Evolutionary conservation across 2,113 vertebrate species (phyloP), one percentile per base, ranked within the genome.

Genomic region (Stigmatopora nigra): DNA sequence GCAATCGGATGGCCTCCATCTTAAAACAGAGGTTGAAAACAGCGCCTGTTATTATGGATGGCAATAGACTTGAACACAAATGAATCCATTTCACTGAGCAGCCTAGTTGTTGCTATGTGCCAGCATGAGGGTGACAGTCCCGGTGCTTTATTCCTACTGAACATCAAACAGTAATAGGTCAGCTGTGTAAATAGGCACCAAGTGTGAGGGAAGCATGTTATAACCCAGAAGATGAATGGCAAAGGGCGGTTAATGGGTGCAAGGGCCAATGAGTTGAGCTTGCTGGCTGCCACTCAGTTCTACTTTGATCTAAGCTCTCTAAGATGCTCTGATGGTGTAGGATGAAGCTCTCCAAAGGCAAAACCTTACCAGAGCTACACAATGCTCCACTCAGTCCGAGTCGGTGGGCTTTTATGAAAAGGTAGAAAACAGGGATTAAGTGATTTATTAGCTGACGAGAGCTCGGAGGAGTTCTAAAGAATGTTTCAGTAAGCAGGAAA

Each of bases 171-270:
- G 65, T 71, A 75, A 71, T 22, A 68, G 78, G 81, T 89, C 86
- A 86, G 87, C 86, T 87, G 87, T 84, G 83, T 82, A 86, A 87
- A 89, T 82, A 87, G 68, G 69, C 73, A 78, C 79, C 61, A 71
- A 69, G 78, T 68, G 31, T 77, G 64, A 63, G 51, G 57, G 61
- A 63, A 10, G 68, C 59, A 20, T 19, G 73, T 77, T 76, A 63
- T 78, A 83, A 71, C 67, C 60, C 68, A 47, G 49, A 68, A 85
- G 82, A 86, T 88, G 81, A 87, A 88, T 84, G 74, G 67, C 78
- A 74, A 69, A 72, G 79, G 59, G 87, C 82, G 87, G 84, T 86
- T 82, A 84, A 84, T 80, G 77, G 76, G 80, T 84, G 82, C 78
- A 87, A 84, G 78, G 82, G 83, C 66, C 82, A 77, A 31, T 70